Base-by-base conservation (phyloP, 2,888 invertebrate genomes). In the Drosophila meridiana region DNA sequence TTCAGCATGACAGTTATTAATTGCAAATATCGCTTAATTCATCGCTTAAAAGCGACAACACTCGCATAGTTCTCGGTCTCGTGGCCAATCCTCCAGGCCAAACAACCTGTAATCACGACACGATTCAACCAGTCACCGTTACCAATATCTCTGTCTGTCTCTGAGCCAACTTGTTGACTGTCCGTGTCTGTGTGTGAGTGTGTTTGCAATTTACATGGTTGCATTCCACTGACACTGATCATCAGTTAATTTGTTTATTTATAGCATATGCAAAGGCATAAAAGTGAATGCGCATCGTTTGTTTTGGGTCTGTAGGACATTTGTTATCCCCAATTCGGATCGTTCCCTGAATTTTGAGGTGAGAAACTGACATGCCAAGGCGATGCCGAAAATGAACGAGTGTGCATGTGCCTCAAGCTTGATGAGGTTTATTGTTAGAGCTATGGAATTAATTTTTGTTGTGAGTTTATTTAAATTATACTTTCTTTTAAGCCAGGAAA, bases 191-290 rank as follows among this genome's bases (percentile, higher is more conserved):
- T 53, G 50, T 50, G 34, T 66, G 50, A 52, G 56, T 64, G 67
- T 47, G 36, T 42, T 58, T 71, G 65, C 79, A 80, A 88, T 91
- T 91, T 91, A 92, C 91, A 88, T 91, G 85, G 87, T 87, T 91
- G 92, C 92, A 92, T 91, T 91, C 92, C 92, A 91, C 90, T 92
- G 91, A 87, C 91, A 90, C 91, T 92, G 91, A 91, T 91, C 92
- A 91, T 91, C 91, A 88, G 90, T 91, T 91, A 88, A 91, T 90
- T 91, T 91, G 90, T 89, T 87, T 87, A 87, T 88, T 87, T 84
- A 81, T 75, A 79, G 82, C 79, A 78, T 74, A 82, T 77, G 81
- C 76, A 69, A 63, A 53, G 55, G 45, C 57, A 74, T 77, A 89
- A 91, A 91, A 91, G 92, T 92, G 92, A 91, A 91, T 90, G 91